Conservation (phyloP, 2,797 vertebrate genomes). For the Sphaeramia orbicularis region DNA sequence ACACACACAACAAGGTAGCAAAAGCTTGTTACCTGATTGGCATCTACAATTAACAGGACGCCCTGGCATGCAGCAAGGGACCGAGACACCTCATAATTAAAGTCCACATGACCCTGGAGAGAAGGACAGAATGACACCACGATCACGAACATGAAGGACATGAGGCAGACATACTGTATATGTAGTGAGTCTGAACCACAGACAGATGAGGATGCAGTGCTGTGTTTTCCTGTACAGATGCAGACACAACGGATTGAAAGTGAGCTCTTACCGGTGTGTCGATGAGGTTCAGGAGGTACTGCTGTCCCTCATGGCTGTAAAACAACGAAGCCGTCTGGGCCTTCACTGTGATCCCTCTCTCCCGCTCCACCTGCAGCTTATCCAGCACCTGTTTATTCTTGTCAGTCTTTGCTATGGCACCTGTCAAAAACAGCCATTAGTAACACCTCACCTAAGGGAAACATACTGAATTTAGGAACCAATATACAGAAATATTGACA, state of each 20-base stretch:
- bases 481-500: too few relatives aligned
- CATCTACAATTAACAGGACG: slow-evolving; percentile 95
- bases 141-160: too few relatives aligned
- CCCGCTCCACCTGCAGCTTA: slow-evolving; percentile 97
- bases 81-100: slow-evolving; percentile 97
- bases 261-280: slow-evolving; percentile 93
- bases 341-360: slow-evolving; percentile 98
- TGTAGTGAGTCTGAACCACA: too few relatives aligned
- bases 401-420: slow-evolving; percentile 91
- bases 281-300: slow-evolving; percentile 96
- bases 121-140: slow-evolving; percentile 12
- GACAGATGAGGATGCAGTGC: too few relatives aligned
- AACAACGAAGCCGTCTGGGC: slow-evolving; percentile 96
- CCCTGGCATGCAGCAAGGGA: slow-evolving; percentile 97
- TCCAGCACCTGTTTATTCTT: slow-evolving; percentile 97
- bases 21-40: slow-evolving; percentile 92
- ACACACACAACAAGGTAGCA: too few relatives aligned
- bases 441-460: too few relatives aligned
- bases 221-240: too few relatives aligned
- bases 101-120: slow-evolving; percentile 95
- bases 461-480: not conserved
- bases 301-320: slow-evolving; percentile 86
- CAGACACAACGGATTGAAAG: too few relatives aligned
- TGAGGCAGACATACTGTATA: too few relatives aligned
- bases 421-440: slow-evolving; percentile 78